Evolutionary conservation across 2,888 invertebrate genomes (phyloP).

Genomic region (Apamea monoglypha): DNA sequence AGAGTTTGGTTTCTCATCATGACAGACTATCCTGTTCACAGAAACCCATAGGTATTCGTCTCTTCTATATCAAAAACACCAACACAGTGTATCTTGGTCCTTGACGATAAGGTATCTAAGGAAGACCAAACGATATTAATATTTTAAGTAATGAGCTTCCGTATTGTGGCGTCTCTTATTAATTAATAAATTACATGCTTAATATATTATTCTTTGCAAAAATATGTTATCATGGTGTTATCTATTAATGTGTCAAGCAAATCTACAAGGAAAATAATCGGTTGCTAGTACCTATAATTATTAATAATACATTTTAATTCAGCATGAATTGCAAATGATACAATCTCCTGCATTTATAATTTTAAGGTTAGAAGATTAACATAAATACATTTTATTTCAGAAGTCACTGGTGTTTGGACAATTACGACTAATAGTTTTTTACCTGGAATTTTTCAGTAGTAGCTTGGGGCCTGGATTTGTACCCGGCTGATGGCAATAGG

Average conservation of each 20-base stretch:
- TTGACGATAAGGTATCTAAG: not conserved
- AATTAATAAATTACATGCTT: not conserved
- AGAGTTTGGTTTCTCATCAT: not conserved
- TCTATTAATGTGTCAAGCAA: conserved; percentile 13
- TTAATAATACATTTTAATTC: not conserved
- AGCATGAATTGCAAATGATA: conserved; percentile 10
- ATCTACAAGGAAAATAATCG: conserved; percentile 14
- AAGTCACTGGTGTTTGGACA: not conserved
- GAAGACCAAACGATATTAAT: not conserved
- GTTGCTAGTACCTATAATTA: not conserved
- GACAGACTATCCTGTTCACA: not conserved
- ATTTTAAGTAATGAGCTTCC: conserved; percentile 15
- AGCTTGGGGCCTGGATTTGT: not conserved
- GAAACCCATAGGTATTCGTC: not conserved
- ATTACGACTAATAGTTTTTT: not conserved
- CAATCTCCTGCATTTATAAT: not conserved
- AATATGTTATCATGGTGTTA: conserved; percentile 49
- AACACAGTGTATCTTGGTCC: not conserved
- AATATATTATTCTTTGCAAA: conserved; percentile 34
- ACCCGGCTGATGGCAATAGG: not conserved
- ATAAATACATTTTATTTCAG: not conserved
- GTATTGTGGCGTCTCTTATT: not conserved
- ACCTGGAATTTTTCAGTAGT: not conserved
- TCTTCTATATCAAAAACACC: not conserved
- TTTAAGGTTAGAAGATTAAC: not conserved